These are phyloP conservation scores for Aurelia coerulea DNA, from an alignment of 30 jellyfish, hydroid and myxozoan genomes.

Conservation along the genomic window DNA sequence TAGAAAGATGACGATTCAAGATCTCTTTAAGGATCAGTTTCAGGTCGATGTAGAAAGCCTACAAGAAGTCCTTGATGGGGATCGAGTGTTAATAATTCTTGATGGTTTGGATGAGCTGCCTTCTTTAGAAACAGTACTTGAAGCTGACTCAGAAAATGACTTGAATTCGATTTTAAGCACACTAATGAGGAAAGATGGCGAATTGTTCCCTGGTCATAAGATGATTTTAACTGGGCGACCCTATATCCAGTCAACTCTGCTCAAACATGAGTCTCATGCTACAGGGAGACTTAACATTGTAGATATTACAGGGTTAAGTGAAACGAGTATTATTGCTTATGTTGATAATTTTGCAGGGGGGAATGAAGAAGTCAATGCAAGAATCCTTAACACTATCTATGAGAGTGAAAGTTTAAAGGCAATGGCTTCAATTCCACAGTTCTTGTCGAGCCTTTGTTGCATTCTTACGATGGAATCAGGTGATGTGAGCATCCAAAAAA, in stretches of 20 bases:
- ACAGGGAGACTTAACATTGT: constrained; percentile 11
- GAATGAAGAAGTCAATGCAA: background rate
- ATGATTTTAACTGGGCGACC: constrained; percentile 52
- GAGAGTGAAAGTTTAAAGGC: constrained; percentile 9
- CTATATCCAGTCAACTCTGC: constrained; percentile 27
- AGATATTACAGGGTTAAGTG: constrained; percentile 32
- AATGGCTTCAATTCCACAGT: constrained; percentile 43
- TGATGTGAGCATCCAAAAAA: background rate
- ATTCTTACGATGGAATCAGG: constrained; percentile 20
- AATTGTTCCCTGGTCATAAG: constrained; percentile 36
- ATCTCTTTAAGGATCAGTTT: constrained; percentile 14
- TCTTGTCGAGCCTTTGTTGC: constrained; percentile 40
- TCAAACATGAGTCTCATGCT: background rate
- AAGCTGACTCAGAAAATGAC: background rate
- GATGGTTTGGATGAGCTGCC: constrained; percentile 52
- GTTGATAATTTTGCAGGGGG: constrained; percentile 29
- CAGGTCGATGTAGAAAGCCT: background rate
- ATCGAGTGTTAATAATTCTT: constrained; percentile 14
- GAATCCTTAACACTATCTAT: background rate
- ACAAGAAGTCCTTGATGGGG: constrained; percentile 8
- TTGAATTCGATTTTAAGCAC: constrained; percentile 1
- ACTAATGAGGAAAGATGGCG: constrained; percentile 18
- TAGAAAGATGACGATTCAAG: background rate
- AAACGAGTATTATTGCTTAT: constrained; percentile 1
- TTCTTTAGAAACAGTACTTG: constrained; percentile 22